phyloP scores from a whole-genome alignment of 2,113 vertebrate species.

The Mus spicilegus region DNA sequence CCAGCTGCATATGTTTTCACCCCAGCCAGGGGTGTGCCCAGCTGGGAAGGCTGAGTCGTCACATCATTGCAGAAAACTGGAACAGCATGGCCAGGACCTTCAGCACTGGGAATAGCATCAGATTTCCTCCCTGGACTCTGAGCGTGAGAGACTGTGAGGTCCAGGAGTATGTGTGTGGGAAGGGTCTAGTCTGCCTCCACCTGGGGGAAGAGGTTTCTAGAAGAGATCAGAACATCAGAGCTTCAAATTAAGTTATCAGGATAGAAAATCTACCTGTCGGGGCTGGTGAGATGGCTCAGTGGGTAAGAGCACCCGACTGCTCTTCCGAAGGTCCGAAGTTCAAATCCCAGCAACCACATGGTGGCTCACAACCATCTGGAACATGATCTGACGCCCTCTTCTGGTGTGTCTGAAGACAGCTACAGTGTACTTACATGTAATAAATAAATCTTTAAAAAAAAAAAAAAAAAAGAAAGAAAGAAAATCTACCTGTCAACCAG shows the following conservation, averaged over 20 bases:
- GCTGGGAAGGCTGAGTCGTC: slow-evolving; percentile 20
- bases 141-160: neutral
- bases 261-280: slow-evolving; percentile 16
- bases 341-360: too few species aligned
- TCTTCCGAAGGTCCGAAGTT: too few species aligned
- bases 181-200: neutral
- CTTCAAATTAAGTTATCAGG: slow-evolving; percentile 48
- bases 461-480: too few species aligned
- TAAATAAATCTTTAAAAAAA: too few species aligned
- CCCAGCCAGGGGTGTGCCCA: neutral
- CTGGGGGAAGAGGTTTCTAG: neutral
- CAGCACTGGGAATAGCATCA: neutral
- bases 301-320: too few species aligned
- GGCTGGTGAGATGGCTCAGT: too few species aligned
- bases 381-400: too few species aligned
- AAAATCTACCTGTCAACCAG: slow-evolving; percentile 6
- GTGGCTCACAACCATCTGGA: too few species aligned
- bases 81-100: neutral
- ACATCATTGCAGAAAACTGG: slow-evolving; percentile 35
- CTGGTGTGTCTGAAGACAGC: too few species aligned
- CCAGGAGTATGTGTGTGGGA: neutral
- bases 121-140: neutral
- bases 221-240: slow-evolving; percentile 45
- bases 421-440: too few species aligned
- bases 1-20: slow-evolving; percentile 3